Conservation (phyloP, 2,797 vertebrate genomes). For the Macroramphosus scolopax region DNA sequence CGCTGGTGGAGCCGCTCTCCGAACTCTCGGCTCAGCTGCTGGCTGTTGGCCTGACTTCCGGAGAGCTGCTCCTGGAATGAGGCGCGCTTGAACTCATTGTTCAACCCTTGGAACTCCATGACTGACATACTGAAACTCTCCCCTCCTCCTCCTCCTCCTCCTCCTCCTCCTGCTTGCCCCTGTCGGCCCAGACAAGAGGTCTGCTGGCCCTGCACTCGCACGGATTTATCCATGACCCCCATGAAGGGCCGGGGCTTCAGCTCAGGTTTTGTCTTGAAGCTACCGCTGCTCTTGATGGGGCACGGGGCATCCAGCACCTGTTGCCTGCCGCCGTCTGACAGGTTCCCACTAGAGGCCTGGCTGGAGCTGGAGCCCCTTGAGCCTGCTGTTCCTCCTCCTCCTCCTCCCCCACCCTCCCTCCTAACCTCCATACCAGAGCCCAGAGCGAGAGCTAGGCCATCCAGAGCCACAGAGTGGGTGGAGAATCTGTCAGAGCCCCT, state of each 20-base stretch:
- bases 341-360: slow-evolving; percentile 83
- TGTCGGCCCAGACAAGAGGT: slow-evolving; percentile 73
- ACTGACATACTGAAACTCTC: slow-evolving; percentile 66
- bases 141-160: slow-evolving; percentile 49
- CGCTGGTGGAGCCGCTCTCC: slow-evolving; percentile 77
- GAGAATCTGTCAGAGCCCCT: slow-evolving; percentile 77
- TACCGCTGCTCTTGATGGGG: slow-evolving; percentile 63
- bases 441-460: slow-evolving; percentile 55
- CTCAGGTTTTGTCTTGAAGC: slow-evolving; percentile 77
- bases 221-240: slow-evolving; percentile 96
- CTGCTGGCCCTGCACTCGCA: slow-evolving; percentile 85
- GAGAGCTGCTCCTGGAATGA: slow-evolving; percentile 75
- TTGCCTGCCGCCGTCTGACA: slow-evolving; percentile 77
- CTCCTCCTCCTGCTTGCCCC: slow-evolving; percentile 68
- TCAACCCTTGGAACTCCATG: slow-evolving; percentile 73
- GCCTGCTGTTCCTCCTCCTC: slow-evolving; percentile 66
- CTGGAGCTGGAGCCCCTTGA: slow-evolving; percentile 85
- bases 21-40: slow-evolving; percentile 71
- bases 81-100: slow-evolving; percentile 77
- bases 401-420: slow-evolving; percentile 65
- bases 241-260: slow-evolving; percentile 93
- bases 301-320: slow-evolving; percentile 51
- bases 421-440: slow-evolving; percentile 64
- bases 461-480: slow-evolving; percentile 61
- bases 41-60: slow-evolving; percentile 73